Evolutionary conservation across 1,140 invertebrate genomes (phyloP), one percentile per base, ranked within the genome.

Genomic region (Micrasema minimum): DNA sequence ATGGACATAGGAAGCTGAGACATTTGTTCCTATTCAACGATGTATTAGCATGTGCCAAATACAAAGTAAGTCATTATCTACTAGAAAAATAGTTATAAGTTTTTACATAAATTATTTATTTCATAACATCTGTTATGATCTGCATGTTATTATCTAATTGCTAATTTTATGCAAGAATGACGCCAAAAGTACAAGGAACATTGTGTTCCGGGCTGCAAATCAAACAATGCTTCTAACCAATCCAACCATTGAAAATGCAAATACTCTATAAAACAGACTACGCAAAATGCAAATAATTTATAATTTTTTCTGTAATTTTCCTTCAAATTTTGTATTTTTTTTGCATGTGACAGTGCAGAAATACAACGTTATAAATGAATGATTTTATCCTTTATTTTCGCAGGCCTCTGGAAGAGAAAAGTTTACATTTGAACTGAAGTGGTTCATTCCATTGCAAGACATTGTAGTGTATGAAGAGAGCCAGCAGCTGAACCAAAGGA

Each of bases 21-120:
- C 96, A 97, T 87, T 84, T 98, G 65, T 97, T 98, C 83, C 87
- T 98, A 22, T 97, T 97, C 80, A 97, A 96, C 79, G 96, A 98
- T 81, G 93, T 97, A 66, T 92, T 98, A 72, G 93, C 96, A 18
- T 97, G 96, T 85, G 95, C 96, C 55, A 98, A 97, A 85, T 96
- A 96, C 78, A 96, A 96, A 87, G 91, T 89, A 79, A 78, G 72
- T 31, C 2, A 7, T 31, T 31, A 2, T 31, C 26, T 31, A 31
- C 26, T 2, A 31, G 26, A 31, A 2, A 4, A 31, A 31, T 7
- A 4, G 26, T 31, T 7, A 31, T 7, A 4, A 31, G 2, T 31
- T 31, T 2, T 31, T 31, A 7, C 26, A 31, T 31, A 31, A 31
- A 31, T 31, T 31, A 31, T 31, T 69, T 64, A 61, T 38, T 38